Evolutionary conservation across 2,888 invertebrate species (phyloP), one percentile per base, ranked within the genome.

Genomic region (Choristoneura rosaceana): DNA sequence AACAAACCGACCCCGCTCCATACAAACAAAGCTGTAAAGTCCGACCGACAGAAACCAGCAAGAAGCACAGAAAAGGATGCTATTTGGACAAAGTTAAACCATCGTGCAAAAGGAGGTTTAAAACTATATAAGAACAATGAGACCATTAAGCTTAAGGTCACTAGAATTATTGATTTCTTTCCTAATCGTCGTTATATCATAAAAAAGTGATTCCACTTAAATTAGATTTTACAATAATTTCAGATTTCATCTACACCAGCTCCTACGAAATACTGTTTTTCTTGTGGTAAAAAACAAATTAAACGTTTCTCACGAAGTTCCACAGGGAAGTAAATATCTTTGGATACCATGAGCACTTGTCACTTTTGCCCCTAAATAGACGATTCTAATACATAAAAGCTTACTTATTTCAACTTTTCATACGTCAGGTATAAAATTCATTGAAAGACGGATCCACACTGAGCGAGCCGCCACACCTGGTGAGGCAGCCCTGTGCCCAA

Each of bases 71-170:
- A 59, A 38, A 73, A 70, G n/a, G 61, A 74, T 5, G 61, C 43
- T 10, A 58, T 74, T 52, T 74, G 66, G 90, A 79, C 73, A 2
- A 84, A 86, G 69, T 75, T 88, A 43, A 80, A 84, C 61, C 79
- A 79, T 50, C 80, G 76, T 41, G 83, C 84, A 55, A 77, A 75
- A 69, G 75, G 74, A 34, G 83, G 77, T 55, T 77, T 87, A 55
- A 78, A 79, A 76, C 74, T 47, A 15, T 86, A 81, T 60, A 81
- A 74, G 74, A 79, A 76, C 58, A 79, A 78, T 68, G 79, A 79
- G 71, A 75, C 76, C 14, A 70, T 74, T 65, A 78, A 69, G 74
- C 77, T 73, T 45, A 74, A 82, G 82, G 85, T 81, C 63, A 8
- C 9, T 52, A 52, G 0, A 10, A 43, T 10, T 43, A 43, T 43